phyloP scores from a whole-genome alignment of 2,113 vertebrate genomes.

The Entomyzon cyanotis region DNA sequence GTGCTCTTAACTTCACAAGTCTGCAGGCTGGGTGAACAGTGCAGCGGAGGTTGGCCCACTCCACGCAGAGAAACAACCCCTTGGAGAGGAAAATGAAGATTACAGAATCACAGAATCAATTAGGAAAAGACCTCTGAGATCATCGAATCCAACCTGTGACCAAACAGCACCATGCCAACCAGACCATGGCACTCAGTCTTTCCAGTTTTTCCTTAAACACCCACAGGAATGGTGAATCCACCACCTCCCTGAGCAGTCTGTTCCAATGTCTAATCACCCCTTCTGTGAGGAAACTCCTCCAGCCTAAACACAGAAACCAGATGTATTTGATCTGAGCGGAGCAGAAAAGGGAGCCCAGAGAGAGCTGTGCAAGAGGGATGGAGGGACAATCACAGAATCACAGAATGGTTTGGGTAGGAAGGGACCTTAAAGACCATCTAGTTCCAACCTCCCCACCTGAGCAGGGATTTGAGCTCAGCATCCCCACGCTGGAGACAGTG shows the following conservation, averaged over 20 bases:
- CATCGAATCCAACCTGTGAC: not conserved
- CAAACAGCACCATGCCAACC: not conserved
- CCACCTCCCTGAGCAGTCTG: not conserved
- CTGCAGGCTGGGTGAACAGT: not conserved
- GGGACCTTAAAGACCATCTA: not conserved
- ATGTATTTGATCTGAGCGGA: accelerated
- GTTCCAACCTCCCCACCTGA: not conserved
- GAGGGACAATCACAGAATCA: not conserved
- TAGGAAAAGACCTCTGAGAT: not conserved
- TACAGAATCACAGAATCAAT: not conserved
- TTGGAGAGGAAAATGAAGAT: not conserved
- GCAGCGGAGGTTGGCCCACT: accelerated
- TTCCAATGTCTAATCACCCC: too few species aligned
- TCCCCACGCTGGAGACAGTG: accelerated
- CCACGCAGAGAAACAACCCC: accelerated
- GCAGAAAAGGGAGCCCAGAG: not conserved
- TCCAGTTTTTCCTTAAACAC: not conserved
- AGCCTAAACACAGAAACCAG: not conserved
- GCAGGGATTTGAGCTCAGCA: not conserved
- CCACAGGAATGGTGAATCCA: not conserved
- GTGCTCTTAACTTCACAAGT: not conserved
- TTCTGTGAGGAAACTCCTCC: not conserved
- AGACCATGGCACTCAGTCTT: not conserved
- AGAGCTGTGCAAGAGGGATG: accelerated
- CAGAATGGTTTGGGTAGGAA: not conserved